A percentile compares a stretch with the other conserved stretches of the same genome.
phyloP scores from a whole-genome alignment of 2,797 vertebrate genomes.

The Urophycis tenuis region DNA sequence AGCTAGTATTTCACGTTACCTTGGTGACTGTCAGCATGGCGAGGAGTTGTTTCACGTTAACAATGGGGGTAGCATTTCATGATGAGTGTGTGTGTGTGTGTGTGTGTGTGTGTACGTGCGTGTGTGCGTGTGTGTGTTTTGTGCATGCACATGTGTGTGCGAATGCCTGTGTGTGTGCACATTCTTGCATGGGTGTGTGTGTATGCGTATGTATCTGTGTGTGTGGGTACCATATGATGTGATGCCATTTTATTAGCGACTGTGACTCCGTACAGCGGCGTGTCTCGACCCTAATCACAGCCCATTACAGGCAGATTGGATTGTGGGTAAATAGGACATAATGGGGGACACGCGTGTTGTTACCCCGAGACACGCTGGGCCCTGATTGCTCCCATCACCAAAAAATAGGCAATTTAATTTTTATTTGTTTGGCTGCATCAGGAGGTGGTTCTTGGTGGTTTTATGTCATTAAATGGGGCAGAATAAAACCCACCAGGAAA shows the following conservation, averaged over 20 bases:
- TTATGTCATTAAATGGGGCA: neutral
- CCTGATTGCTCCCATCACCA: neutral
- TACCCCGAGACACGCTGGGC: neutral
- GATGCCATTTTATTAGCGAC: neutral
- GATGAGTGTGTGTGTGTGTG: too few relatives aligned
- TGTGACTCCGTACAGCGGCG: neutral
- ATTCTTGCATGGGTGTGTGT: neutral
- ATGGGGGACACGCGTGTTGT: neutral
- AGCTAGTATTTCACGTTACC: too few relatives aligned
- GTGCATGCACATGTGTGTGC: too few relatives aligned
- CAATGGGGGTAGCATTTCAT: neutral
- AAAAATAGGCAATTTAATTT: neutral
- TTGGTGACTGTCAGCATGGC: neutral
- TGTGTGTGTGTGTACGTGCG: too few relatives aligned
- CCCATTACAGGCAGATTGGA: slow-evolving; percentile 1
- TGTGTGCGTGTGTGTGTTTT: too few relatives aligned
- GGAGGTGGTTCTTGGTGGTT: neutral
- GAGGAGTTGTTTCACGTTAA: neutral
- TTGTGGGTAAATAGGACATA: slow-evolving; percentile 3
- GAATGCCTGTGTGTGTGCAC: too few relatives aligned
- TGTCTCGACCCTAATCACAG: neutral
- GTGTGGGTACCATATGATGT: neutral
- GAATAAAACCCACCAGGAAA: neutral
- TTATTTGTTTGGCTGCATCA: neutral
- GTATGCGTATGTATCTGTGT: neutral